Evolutionary conservation across 2,797 vertebrate genomes (phyloP), one percentile per base, ranked within the genome.

Genomic region (Acipenser ruthenus): DNA sequence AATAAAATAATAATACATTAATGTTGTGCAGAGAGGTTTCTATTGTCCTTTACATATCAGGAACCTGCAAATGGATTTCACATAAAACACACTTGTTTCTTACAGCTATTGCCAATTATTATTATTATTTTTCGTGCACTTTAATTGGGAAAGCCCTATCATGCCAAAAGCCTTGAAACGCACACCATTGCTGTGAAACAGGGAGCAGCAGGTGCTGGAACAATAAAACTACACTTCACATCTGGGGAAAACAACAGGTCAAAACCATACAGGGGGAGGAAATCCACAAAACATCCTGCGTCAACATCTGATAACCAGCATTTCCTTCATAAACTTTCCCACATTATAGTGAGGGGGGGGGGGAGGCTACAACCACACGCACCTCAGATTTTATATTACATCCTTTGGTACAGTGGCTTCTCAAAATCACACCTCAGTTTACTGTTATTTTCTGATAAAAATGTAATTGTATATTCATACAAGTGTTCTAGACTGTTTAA

Each of bases 181-280:
- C 10, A 58, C 55, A 11, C 55, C 12, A 13, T 58, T 4, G 55
- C 10, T 37, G 64, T 52, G 55, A 11, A 37, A 37, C 37, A 7
- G 68, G 50, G 60, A 63, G 62, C 15, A 65, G 70, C 71, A 74
- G 68, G 69, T 74, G 72, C 60, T 59, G 49, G 66, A 75, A 77
- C 67, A 80, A 76, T 72, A 64, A 50, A 60, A 7, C 55, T 58
- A 1, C 55, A 10, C 55, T 73, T 68, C 59, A 69, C 65, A 72
- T 72, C 71, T 67, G 62, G 64, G 37, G 62, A 68, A 62, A 67
- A 63, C 11, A 56, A 49, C 58, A 53, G 64, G 53, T 18, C 37
- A 61, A 68, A 60, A 52, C 55, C 15, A 10, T n/a, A 62, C 65
- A 49, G 10, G 47, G 15, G 52, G 15, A 49, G 62, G 62, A 50